Evolutionary conservation across 1,140 invertebrate species (phyloP), one percentile per base, ranked within the genome.

Genomic region (Meloidogyne exigua): DNA sequence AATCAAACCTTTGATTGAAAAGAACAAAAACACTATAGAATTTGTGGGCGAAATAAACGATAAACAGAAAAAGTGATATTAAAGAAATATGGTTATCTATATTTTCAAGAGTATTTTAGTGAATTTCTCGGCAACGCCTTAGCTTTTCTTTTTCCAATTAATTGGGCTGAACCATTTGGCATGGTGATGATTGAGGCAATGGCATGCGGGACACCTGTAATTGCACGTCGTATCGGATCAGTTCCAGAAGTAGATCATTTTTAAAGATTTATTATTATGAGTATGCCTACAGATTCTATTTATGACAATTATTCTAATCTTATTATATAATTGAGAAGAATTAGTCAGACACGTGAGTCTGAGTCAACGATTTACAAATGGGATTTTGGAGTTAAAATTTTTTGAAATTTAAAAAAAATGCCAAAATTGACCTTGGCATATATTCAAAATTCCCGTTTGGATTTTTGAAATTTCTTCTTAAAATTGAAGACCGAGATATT

Each of bases 121-220:
- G 72, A 39, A 67, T 63, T 77, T 26, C 44, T 77, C 2, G 76
- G 76, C 0, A 79, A 79, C 23, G 76, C 76, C 11, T 11, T 69
- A 13, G 76, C 76, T 26, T 44, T 77, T 9, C 9, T 79, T 12
- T 77, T 78, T 26, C 78, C 76, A 10, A 80, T 68, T 32, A n/a
- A 70, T 36, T 77, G 76, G 76, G 42, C 78, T n/a, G 76, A 77
- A 32, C 76, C 76, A 9, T 77, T 77, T n/a, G 76, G 76, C 3
- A 15, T 77, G n/a, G 78, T 75, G 11, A 76, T 75, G 70, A 75
- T 75, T 23, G 73, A 75, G 13, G 0, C 73, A 39, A 75, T 77
- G 75, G 75, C 75, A 13, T 79, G 77, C 32, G 75, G 75, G 0
- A 76, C 75, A 28, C 75, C 75, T 23, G 75, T 79, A 13, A 44